Percentiles rank a stretch among this genome's conserved stretches.
These are phyloP conservation scores for Ispidina lecontei DNA, from an alignment of 2,797 vertebrate genomes.

Conservation along the genomic window DNA sequence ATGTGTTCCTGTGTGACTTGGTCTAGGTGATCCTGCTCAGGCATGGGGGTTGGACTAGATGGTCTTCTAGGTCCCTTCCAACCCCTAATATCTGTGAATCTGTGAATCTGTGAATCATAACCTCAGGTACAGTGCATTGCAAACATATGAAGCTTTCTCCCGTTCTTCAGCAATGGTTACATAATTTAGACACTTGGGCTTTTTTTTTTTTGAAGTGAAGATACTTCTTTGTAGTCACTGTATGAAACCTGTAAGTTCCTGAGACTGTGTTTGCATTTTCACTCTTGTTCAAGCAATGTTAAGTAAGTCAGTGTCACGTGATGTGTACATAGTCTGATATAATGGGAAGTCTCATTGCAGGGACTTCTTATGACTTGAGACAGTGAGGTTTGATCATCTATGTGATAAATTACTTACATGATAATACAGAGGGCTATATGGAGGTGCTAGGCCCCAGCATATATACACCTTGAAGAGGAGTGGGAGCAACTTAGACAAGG, in stretches of 20 bases:
- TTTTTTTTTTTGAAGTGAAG: not conserved
- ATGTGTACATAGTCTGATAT: not conserved
- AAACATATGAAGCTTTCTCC: not conserved
- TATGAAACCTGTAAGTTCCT: not conserved
- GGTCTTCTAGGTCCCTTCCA: too few relatives aligned
- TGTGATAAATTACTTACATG: not conserved
- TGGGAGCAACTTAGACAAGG: not conserved
- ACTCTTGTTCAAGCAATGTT: not conserved
- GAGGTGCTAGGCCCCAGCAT: not conserved
- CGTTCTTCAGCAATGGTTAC: not conserved
- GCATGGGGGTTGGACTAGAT: too few relatives aligned
- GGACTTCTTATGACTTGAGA: not conserved
- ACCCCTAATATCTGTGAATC: too few relatives aligned
- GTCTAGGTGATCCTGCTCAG: too few relatives aligned
- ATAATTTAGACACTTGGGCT: not conserved
- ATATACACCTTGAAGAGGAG: not conserved
- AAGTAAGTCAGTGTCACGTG: not conserved
- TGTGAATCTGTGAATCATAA: not conserved
- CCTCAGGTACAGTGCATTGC: not conserved
- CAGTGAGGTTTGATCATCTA: not conserved
- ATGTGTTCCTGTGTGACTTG: too few relatives aligned
- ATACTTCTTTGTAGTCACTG: not conserved
- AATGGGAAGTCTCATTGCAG: not conserved
- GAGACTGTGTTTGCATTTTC: not conserved
- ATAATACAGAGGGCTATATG: rapidly evolving